Base-by-base conservation (phyloP, 2,888 invertebrate species). In the Volucella zonaria region DNA sequence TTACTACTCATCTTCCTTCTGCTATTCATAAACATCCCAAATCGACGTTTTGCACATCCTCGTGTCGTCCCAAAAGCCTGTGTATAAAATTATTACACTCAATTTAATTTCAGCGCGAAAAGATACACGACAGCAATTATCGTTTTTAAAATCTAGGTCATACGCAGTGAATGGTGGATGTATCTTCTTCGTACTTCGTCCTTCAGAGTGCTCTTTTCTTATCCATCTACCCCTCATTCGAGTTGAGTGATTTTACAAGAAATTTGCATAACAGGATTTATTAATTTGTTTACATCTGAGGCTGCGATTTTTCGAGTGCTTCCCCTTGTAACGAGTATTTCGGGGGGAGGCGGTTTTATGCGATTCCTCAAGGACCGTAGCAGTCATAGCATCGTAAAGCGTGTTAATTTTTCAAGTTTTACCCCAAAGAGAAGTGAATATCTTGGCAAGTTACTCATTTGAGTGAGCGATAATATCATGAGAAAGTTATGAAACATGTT, bases 61-160 rank as follows among this genome's bases (percentile, higher is more conserved):
- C 31, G 6, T 3, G 31, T 4, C 31, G 31, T 31, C 31, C 31
- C 31, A 31, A 31, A 6, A 31, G 31, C 31, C 31, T 31, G 31
- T 31, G 6, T 11, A n/a, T 8, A n/a, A 38, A 56, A 56, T 56
- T 38, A 38, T 12, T n/a, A 11, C 38, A 38, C 8, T 4, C 31
- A n/a, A 6, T 8, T 38, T n/a, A n/a, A 8, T n/a, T 38, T 38
- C 8, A 56, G 14, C 12, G 31, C n/a, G 12, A 11, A 54, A 31
- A 54, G 31, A 56, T 56, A 38, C 54, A 56, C 1, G 8, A 38
- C 8, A 56, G 8, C 31, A 56, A 56, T 56, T 56, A 31, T 38
- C n/a, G 6, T 54, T 31, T 11, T 1, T 3, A 38, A 56, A 56
- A n/a, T 56, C 2, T 38, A 56, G 54, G 54, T 31, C 54, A 56